Evolutionary conservation across 2,797 vertebrate species (phyloP), one percentile per base, ranked within the genome.

Genomic region (Sparidentex hasta): DNA sequence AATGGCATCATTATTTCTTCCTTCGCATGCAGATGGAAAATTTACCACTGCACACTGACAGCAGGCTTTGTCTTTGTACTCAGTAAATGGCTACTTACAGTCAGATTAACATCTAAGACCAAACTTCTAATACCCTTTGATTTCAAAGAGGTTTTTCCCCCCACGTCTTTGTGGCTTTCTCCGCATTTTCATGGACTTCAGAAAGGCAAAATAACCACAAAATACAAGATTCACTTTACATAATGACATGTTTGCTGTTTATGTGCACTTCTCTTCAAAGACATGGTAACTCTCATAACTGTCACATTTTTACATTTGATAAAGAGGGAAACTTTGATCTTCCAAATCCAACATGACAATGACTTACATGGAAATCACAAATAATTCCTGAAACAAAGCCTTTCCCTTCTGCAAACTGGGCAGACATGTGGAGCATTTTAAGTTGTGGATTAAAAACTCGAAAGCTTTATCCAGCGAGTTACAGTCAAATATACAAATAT

Each of bases 1-100:
- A 93, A 91, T 92, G 80, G 87, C 83, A 80, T 89, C 89, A 93
- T 95, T 92, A 92, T 87, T 91, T 85, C 81, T 87, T 71, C 75
- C 74, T 90, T 84, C 83, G 71, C 78, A 90, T 85, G 78, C 80
- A 80, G 83, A 91, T 83, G 75, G 73, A 71, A 75, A 73, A 84
- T 83, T 76, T 85, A 65, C 69, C 82, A 77, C 33, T 1, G 3
- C 81, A 83, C 51, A 63, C 67, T 74, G 83, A 78, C 87, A 78
- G 68, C 59, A 41, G 66, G 47, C 81, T 87, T 86, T 79, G 84
- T 90, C 84, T 92, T 89, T 92, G 87, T 90, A 81, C 83, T 91
- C 61, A 65, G 82, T 89, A 88, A 91, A 93, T 88, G 87, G 85
- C 77, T 90, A 88, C 90, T 90, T 89, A 86, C 62, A 83, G 83